Evolutionary conservation across 2,113 vertebrate species (phyloP), one percentile per base, ranked within the genome.

Genomic region (Motacilla alba): DNA sequence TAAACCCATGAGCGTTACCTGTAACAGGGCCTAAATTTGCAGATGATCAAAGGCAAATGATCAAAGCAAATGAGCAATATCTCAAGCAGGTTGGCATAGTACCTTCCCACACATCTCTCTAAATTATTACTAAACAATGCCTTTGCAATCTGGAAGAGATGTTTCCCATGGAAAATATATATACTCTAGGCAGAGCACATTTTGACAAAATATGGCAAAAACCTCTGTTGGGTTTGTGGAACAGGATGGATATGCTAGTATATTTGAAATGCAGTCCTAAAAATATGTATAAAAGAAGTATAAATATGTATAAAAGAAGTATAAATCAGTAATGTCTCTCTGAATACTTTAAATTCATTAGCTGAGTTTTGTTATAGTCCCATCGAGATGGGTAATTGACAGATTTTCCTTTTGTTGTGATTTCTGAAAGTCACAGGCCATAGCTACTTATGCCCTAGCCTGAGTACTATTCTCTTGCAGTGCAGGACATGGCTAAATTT

Each of bases 41-140:
- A 83, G 87, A 92, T 84, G 94, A 94, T 96, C 91, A 94, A 97
- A 97, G 91, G 59, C 30, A 83, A 80, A 88, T 31, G 78, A 95
- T 90, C 94, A 95, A 96, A 94, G 95, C 28, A 93, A 96, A 90
- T 60, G 56, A 87, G 64, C 64, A 94, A 8, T 76, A 75, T 56
- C 73, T 94, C 41, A 75, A 52, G 37, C 60, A 94, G 89, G 50
- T 85, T 90, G 84, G 43, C 50, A 85, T 28, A 83, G 47, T 35
- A 66, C 44, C 75, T 95, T 95, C 59, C 87, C 75, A 85, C 72
- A 78, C 47, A 72, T 72, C 58, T 82, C 37, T 92, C 63, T 85
- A n/a, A 93, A 89, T 76, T 66, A 89, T 95, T 91, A 80, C 74
- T 87, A 88, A 76, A 93, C 62, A 88, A 80, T 41, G 24, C 73